These are phyloP conservation scores for Pediacus dermestoides DNA, from an alignment of 2,888 invertebrate genomes.

Conservation along the genomic window DNA sequence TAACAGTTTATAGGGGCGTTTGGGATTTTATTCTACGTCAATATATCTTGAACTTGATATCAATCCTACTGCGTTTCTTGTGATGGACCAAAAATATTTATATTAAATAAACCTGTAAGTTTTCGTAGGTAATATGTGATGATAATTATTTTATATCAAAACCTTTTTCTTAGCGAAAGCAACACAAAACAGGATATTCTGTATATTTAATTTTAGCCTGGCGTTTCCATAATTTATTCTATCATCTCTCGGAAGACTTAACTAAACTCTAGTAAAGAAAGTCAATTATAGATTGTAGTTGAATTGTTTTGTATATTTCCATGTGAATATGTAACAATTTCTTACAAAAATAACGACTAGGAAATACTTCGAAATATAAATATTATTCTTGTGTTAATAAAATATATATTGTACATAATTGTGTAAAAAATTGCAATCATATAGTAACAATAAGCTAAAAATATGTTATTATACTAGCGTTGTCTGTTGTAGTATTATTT, in stretches of 20 bases:
- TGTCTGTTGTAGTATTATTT: too few relatives aligned
- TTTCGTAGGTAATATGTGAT: too few relatives aligned
- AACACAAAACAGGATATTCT: too few relatives aligned
- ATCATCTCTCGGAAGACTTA: not conserved
- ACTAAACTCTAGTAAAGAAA: not conserved
- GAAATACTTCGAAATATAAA: not conserved
- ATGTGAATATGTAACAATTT: not conserved
- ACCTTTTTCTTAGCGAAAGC: too few relatives aligned
- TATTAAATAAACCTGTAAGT: too few relatives aligned
- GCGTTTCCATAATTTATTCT: not conserved
- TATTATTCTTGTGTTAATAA: not conserved
- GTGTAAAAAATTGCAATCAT: conserved; percentile 1
- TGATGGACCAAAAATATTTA: not conserved
- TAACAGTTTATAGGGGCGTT: conserved; percentile 47
- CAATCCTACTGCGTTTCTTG: too few relatives aligned
- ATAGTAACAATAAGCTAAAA: not conserved
- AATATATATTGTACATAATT: not conserved
- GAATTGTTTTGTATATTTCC: not conserved
- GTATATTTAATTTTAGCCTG: too few relatives aligned
- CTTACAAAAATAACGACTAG: not conserved
- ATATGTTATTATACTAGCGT: too few relatives aligned
- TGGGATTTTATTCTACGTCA: too few relatives aligned
- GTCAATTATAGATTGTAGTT: conserved; percentile 1
- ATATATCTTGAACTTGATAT: too few relatives aligned
- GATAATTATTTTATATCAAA: too few relatives aligned